phyloP scores from a whole-genome alignment of 2,888 invertebrate species.

The Laspeyria flexula region DNA sequence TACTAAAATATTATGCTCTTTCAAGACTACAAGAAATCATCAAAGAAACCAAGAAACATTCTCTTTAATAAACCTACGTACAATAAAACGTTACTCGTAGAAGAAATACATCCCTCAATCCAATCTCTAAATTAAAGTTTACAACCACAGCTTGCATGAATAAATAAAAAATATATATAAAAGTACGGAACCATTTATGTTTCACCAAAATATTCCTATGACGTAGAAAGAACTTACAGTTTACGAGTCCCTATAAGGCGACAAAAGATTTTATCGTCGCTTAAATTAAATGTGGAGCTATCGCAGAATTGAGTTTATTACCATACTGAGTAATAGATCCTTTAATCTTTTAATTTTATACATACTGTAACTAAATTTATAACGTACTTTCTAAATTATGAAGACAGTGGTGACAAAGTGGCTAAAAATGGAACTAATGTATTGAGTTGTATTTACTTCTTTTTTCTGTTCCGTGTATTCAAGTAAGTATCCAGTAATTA shows the following conservation, averaged over 20 bases:
- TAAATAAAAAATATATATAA: conserved; percentile 41
- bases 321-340: conserved; percentile 24
- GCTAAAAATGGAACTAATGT: too few relatives aligned
- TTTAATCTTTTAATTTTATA: conserved; percentile 9
- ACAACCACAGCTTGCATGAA: conserved; percentile 32
- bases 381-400: too few relatives aligned
- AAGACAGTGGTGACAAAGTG: too few relatives aligned
- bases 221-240: neutral
- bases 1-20: too few relatives aligned
- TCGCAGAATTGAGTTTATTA: conserved; percentile 5
- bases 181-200: conserved; percentile 15
- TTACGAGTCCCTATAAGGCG: conserved; percentile 52
- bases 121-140: conserved; percentile 44
- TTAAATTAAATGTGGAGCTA: conserved; percentile 57
- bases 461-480: too few relatives aligned
- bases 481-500: too few relatives aligned
- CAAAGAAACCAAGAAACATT: conserved; percentile 2
- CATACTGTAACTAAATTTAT: too few relatives aligned
- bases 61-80: conserved; percentile 4
- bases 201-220: conserved; percentile 15
- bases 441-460: too few relatives aligned
- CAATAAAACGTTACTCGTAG: conserved; percentile 26
- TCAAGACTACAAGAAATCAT: neutral
- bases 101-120: conserved; percentile 20
- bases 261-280: conserved; percentile 58